A percentile compares a stretch with the other conserved stretches of the same genome.
Evolutionary conservation across 2,113 vertebrate species (phyloP).

Genomic region (Muntiacus reevesi): DNA sequence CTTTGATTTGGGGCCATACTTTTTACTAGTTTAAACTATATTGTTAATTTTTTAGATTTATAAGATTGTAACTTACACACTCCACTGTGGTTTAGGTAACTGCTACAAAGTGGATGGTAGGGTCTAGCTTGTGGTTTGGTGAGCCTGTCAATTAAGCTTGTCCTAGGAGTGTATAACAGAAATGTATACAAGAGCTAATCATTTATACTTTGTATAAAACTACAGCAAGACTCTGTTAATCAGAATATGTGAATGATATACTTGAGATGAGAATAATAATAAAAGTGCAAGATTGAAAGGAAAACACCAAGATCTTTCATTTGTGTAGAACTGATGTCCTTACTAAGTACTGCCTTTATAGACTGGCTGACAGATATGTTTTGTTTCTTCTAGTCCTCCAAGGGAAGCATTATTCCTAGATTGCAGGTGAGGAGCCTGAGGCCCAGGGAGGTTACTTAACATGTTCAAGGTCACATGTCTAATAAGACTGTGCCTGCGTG

Average conservation of each 20-base stretch:
- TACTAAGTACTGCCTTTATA: neutral
- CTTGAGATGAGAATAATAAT: neutral
- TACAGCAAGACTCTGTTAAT: neutral
- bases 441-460: neutral
- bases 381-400: neutral
- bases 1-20: neutral
- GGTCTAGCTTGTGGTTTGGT: neutral
- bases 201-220: neutral
- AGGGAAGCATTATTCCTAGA: neutral
- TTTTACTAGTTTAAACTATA: neutral
- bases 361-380: neutral
- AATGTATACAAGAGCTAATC: neutral
- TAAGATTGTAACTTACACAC: neutral
- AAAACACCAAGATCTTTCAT: neutral
- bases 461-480: neutral
- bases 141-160: neutral
- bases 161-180: neutral
- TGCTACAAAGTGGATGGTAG: neutral
- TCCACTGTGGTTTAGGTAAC: neutral
- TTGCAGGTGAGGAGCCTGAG: neutral
- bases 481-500: neutral
- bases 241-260: neutral
- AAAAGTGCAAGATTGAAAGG: neutral
- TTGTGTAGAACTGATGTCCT: neutral
- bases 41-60: neutral